Evolutionary conservation across 2,888 invertebrate species (phyloP).

Genomic region (Torymus auratus): DNA sequence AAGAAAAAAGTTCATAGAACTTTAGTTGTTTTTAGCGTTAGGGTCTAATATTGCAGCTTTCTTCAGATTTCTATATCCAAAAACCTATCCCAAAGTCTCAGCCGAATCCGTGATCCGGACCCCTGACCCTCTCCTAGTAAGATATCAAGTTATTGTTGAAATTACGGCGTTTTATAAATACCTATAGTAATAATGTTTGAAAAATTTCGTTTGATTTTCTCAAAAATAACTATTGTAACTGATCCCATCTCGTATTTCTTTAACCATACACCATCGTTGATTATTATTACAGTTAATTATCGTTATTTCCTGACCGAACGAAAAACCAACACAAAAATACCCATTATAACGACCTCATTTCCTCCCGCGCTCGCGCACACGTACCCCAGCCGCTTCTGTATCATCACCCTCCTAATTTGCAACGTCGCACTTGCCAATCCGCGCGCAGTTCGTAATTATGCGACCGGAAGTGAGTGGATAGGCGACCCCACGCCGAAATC

Average conservation of each 20-base stretch:
- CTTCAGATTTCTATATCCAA: too few species aligned
- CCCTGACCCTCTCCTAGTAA: too few species aligned
- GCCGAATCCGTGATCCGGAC: too few species aligned
- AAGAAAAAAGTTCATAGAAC: too few species aligned
- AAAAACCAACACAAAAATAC: conserved; percentile 4
- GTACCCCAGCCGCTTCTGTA: background rate
- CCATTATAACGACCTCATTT: conserved; percentile 25
- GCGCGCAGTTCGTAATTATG: conserved; percentile 34
- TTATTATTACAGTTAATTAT: background rate
- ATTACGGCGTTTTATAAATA: too few species aligned
- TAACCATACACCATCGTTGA: too few species aligned
- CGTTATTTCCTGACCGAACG: background rate
- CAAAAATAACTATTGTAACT: background rate
- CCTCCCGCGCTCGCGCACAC: background rate
- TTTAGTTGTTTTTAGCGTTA: too few species aligned
- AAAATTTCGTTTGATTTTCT: background rate
- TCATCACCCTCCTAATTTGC: conserved; percentile 22
- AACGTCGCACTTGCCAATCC: conserved; percentile 19
- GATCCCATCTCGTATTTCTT: background rate
- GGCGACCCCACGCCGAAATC: conserved; percentile 41
- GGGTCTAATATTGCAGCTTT: too few species aligned
- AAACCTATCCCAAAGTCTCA: too few species aligned
- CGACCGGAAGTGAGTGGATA: conserved; percentile 34
- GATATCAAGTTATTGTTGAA: too few species aligned
- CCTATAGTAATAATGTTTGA: too few species aligned